phyloP scores from a whole-genome alignment of 1,140 invertebrate genomes.

The Reticulitermes speratus region DNA sequence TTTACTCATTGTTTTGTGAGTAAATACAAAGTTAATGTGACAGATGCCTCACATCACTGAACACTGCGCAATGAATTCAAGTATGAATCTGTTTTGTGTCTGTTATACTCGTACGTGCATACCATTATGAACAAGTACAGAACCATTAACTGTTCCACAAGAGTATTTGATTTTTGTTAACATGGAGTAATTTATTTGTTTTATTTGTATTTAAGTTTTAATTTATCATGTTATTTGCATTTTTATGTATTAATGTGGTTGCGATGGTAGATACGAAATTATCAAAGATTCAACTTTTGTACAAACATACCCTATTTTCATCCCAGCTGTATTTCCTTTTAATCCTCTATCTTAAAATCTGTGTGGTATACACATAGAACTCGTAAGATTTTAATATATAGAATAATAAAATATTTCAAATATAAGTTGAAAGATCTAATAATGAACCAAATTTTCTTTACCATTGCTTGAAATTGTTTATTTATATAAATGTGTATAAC shows the following conservation, averaged over 20 bases:
- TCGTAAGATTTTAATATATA: not conserved
- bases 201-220: slow-evolving; percentile 36
- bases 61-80: not conserved
- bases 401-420: not conserved
- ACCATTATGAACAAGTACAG: too few species aligned
- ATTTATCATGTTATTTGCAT: slow-evolving; percentile 34
- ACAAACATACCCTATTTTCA: not conserved
- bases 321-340: too few species aligned
- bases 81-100: not conserved
- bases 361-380: not conserved
- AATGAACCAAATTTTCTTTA: too few species aligned
- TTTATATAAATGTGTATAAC: too few species aligned
- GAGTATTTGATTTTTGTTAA: slow-evolving; percentile 31
- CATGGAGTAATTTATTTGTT: slow-evolving; percentile 35
- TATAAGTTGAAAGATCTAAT: not conserved
- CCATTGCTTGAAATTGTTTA: too few species aligned
- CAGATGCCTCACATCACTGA: not conserved
- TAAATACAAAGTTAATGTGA: not conserved
- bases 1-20: not conserved
- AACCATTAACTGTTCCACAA: not conserved
- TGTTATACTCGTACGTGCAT: not conserved
- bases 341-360: not conserved
- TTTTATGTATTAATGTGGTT: slow-evolving; percentile 21
- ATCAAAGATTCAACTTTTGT: not conserved
- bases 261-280: not conserved